phyloP scores from a whole-genome alignment of 2,797 vertebrate genomes.

The Erpetoichthys calabaricus region DNA sequence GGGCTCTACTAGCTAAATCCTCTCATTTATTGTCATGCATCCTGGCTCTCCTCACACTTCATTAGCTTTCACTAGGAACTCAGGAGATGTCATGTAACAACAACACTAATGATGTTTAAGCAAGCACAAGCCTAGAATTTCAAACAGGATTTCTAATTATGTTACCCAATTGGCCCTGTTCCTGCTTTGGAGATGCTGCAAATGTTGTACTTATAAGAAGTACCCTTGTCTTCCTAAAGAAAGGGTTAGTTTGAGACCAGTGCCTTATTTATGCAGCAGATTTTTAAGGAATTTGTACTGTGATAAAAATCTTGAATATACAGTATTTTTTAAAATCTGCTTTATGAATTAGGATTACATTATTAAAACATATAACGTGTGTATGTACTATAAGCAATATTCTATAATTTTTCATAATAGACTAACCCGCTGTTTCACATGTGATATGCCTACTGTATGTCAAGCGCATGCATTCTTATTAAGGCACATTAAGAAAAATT shows the following conservation, averaged over 20 bases:
- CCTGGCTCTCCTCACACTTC: conserved; percentile 9
- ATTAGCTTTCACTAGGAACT: conserved; percentile 15
- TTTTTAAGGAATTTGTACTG: not conserved
- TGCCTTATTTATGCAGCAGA: not conserved
- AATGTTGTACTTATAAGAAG: conserved; percentile 1
- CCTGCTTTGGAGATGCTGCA: not conserved
- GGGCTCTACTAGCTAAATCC: conserved; percentile 6
- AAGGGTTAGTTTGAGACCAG: not conserved
- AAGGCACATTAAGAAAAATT: no score
- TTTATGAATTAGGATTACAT: no score
- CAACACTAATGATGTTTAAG: conserved; percentile 15
- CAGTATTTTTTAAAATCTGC: no score
- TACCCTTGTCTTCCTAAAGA: not conserved
- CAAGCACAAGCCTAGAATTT: conserved; percentile 9
- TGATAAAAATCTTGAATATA: no score
- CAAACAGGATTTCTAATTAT: conserved; percentile 13
- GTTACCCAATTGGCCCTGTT: conserved; percentile 1
- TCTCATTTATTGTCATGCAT: conserved; percentile 10
- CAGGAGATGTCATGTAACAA: conserved; percentile 15
- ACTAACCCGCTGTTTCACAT: no score
- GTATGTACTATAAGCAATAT: no score
- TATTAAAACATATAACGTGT: no score
- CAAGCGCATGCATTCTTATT: no score
- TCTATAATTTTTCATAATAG: no score
- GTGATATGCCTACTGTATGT: no score